Conservation (phyloP, 2,888 invertebrate genomes). For the Lymantria monacha region DNA sequence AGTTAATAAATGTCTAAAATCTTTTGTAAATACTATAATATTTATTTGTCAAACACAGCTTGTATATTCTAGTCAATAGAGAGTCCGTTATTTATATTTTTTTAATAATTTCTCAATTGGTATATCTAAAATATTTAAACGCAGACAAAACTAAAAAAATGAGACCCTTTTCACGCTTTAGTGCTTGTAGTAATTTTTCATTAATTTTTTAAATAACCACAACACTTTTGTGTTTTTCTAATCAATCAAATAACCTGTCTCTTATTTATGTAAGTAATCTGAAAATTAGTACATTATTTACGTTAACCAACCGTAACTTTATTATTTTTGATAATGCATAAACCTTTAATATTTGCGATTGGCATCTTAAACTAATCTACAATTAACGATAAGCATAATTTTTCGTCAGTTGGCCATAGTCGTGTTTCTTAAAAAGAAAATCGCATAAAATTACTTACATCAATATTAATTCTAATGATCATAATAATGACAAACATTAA, state of each 20-base stretch:
- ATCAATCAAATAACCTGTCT: too few relatives aligned
- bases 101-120: too few relatives aligned
- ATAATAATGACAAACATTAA: conserved; percentile 56
- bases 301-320: too few relatives aligned
- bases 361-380: conserved; percentile 58
- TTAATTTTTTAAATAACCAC: too few relatives aligned
- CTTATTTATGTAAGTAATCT: too few relatives aligned
- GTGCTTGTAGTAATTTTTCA: too few relatives aligned
- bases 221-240: too few relatives aligned
- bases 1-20: conserved; percentile 20
- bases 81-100: conserved; percentile 31
- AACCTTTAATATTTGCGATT: conserved; percentile 58
- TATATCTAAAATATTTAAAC: too few relatives aligned
- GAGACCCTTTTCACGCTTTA: too few relatives aligned
- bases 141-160: too few relatives aligned
- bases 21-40: conserved; percentile 26
- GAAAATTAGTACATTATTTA: too few relatives aligned
- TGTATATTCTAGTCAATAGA: conserved; percentile 53
- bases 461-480: conserved; percentile 16
- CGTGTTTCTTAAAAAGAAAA: conserved; percentile 60
- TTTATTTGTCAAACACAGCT: conserved; percentile 82
- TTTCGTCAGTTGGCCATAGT: conserved; percentile 63
- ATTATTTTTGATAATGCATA: too few relatives aligned
- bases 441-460: conserved; percentile 39
- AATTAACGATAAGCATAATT: conserved; percentile 39